Base-by-base conservation (phyloP, 2,797 vertebrate genomes). In the Aplochiton taeniatus region DNA sequence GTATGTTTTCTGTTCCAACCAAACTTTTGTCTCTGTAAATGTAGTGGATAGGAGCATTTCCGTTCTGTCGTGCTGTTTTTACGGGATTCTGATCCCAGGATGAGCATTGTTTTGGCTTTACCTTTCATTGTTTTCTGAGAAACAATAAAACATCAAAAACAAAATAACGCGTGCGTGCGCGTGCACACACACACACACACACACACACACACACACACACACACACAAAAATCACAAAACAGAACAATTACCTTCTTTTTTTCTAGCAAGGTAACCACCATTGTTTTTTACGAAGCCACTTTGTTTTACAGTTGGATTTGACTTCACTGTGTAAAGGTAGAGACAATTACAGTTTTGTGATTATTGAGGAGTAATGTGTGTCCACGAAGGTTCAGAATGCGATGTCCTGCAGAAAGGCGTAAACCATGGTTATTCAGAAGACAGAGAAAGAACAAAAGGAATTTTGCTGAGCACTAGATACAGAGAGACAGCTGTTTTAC, bases 11-110 rank as follows among this genome's bases (percentile, higher is more conserved):
- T 91, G 93, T 97, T 95, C 90, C 82, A 88, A 92, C 92, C 92
- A 90, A 95, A 94, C 88, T 91, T 92, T 87, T 90, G 94, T 96
- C 94, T 94, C 94, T 94, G 95, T 97, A 95, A 95, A 92, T 94
- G 94, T 96, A 95, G 94, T 95, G 94, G 80, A 90, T 93, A 87
- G 89, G 82, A 88, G 73, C 79, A 83, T 78, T 91, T 91, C 91
- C 88, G 94, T 95, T 95, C 88, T 92, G 93, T 96, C 90, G 91
- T 95, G 93, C 92, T 94, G 94, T 92, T 94, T 92, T 94, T 90
- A 92, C 91, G 93, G 65, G 93, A 92, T 94, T 86, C 91, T 93
- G 93, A 92, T 94, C 90, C 92, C 85, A 88, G 91, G 94, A 92
- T 87, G 81, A 91, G 73, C 86, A 88, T 70, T 74, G 73, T 81